phyloP scores from a whole-genome alignment of 2,113 vertebrate genomes.

The Salvator merianae region DNA sequence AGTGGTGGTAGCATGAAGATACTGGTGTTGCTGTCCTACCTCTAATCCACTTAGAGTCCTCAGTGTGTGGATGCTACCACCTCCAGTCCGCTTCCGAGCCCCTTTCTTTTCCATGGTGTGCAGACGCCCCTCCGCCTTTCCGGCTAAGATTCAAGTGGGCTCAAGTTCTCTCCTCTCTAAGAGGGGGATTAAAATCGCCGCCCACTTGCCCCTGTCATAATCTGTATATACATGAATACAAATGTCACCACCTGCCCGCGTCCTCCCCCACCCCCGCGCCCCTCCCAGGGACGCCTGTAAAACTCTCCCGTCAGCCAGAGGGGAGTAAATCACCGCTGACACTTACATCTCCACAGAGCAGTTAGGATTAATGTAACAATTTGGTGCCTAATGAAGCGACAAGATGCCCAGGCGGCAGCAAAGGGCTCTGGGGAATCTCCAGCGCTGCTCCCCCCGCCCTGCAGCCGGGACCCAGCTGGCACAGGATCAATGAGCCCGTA shows the following conservation, averaged over 20 bases:
- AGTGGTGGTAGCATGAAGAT: too few relatives aligned
- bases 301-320: slow-evolving; percentile 76
- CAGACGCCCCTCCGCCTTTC: background rate
- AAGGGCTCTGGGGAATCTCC: slow-evolving; percentile 41
- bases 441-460: too few relatives aligned
- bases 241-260: slow-evolving; percentile 2
- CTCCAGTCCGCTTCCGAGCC: too few relatives aligned
- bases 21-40: too few relatives aligned
- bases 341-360: slow-evolving; percentile 89
- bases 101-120: too few relatives aligned
- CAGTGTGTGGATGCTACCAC: too few relatives aligned
- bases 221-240: background rate
- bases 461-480: background rate
- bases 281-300: background rate
- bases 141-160: accelerated
- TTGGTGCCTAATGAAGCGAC: slow-evolving; percentile 89
- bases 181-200: slow-evolving; percentile 1
- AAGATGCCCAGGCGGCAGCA: slow-evolving; percentile 31
- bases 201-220: background rate
- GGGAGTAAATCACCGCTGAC: slow-evolving; percentile 88
- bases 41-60: too few relatives aligned
- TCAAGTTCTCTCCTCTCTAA: accelerated
- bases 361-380: slow-evolving; percentile 89
- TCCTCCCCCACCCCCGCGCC: background rate
- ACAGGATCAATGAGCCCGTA: background rate